Evolutionary conservation across 2,113 vertebrate genomes (phyloP).

Genomic region (Sula dactylatra): DNA sequence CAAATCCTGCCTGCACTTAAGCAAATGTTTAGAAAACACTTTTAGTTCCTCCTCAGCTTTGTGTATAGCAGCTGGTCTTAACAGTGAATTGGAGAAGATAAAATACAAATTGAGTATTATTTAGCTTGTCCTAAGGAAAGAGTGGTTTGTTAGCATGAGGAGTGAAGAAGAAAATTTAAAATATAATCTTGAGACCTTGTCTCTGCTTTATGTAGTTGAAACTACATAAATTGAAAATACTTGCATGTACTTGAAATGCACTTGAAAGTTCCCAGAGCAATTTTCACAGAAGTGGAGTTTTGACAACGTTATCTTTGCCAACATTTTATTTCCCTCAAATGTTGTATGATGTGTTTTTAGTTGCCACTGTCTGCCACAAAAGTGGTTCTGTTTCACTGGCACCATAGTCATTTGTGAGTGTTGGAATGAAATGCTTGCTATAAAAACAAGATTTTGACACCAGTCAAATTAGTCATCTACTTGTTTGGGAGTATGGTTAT

Average conservation of each 20-base stretch:
- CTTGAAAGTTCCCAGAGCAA: constrained; percentile 36
- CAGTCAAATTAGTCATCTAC: not conserved
- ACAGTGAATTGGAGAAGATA: not conserved
- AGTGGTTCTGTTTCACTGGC: constrained; percentile 34
- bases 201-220: constrained; percentile 29
- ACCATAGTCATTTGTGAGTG: constrained; percentile 29
- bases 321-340: not conserved
- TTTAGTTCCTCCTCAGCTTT: not conserved
- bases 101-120: not conserved
- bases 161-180: not conserved
- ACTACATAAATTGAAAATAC: constrained; percentile 23
- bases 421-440: constrained; percentile 11
- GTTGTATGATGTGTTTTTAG: not conserved
- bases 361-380: constrained; percentile 41
- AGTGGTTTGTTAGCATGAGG: not conserved
- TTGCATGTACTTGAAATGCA: not conserved
- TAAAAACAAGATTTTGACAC: not conserved
- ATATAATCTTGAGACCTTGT: not conserved
- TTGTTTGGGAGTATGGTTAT: not conserved
- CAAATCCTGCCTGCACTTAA: not conserved
- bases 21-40: not conserved
- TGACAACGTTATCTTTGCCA: constrained; percentile 6
- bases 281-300: not conserved
- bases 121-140: not conserved
- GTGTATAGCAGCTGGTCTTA: not conserved